Conservation (phyloP, 2,797 vertebrate genomes). For the Gymnopithys bicolor region DNA sequence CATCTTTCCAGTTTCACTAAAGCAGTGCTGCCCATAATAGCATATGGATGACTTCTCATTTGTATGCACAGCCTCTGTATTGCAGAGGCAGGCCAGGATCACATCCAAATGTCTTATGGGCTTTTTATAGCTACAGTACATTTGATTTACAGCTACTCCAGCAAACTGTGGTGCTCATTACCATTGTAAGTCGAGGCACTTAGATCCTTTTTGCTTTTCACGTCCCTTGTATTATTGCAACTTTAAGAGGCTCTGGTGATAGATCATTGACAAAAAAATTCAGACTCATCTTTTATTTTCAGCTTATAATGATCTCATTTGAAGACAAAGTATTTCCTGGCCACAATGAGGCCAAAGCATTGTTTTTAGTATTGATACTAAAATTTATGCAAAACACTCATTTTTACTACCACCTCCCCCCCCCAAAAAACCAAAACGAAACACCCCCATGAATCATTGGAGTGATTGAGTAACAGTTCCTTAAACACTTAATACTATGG, state of each 20-base stretch:
- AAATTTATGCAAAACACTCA: background rate
- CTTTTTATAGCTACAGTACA: constrained; percentile 69
- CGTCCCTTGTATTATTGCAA: constrained; percentile 42
- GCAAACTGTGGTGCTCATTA: constrained; percentile 72
- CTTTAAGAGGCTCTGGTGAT: constrained; percentile 62
- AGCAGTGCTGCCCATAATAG: background rate
- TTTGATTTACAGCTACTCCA: constrained; percentile 75
- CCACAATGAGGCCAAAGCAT: background rate
- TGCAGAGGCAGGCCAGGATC: constrained; percentile 32
- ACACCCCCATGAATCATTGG: background rate
- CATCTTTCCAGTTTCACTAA: background rate
- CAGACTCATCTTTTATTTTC: constrained; percentile 35
- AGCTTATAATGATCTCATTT: constrained; percentile 38
- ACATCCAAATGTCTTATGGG: constrained; percentile 55
- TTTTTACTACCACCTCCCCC: background rate
- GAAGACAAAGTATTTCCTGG: background rate
- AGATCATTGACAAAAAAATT: constrained; percentile 53
- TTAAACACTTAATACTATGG: constrained; percentile 20
- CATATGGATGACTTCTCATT: constrained; percentile 32
- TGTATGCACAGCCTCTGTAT: constrained; percentile 40
- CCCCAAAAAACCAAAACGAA: background rate
- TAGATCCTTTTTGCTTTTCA: constrained; percentile 55
- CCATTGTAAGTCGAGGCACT: constrained; percentile 53
- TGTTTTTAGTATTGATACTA: background rate
- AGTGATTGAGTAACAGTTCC: background rate